Conservation (phyloP, 2,888 invertebrate species). For the Eupithecia subfuscata region DNA sequence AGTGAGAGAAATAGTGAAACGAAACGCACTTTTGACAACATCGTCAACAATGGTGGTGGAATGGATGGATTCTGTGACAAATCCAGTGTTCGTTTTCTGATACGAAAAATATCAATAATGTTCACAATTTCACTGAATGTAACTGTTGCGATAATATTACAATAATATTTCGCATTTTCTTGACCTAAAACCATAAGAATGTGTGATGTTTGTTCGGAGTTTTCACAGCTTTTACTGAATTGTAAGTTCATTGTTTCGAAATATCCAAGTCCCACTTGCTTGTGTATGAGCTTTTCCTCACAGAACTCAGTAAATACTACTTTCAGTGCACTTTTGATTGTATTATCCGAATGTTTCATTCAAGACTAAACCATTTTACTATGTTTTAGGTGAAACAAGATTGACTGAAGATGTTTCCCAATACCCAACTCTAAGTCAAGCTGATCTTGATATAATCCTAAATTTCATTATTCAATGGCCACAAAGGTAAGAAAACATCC, state of each 20-base stretch:
- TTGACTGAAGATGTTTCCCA: constrained; percentile 91
- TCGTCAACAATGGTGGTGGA: constrained; percentile 79
- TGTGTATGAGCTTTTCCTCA: constrained; percentile 49
- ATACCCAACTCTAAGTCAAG: constrained; percentile 88
- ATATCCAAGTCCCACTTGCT: constrained; percentile 62
- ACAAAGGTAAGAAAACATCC: constrained; percentile 86
- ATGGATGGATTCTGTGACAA: constrained; percentile 77
- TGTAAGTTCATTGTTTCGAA: constrained; percentile 83
- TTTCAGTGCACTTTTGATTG: constrained; percentile 22
- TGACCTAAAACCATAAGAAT: constrained; percentile 83
- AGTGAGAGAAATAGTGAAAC: constrained; percentile 36
- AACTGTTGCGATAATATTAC: constrained; percentile 73
- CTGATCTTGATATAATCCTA: constrained; percentile 92
- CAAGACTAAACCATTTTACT: constrained; percentile 20
- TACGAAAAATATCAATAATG: constrained; percentile 82
- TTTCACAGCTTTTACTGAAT: constrained; percentile 93
- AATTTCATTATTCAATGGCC: constrained; percentile 95
- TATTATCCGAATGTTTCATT: constrained; percentile 24
- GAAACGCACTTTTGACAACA: constrained; percentile 80
- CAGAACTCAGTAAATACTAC: constrained; percentile 39
- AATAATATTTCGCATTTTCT: constrained; percentile 73
- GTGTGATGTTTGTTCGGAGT: constrained; percentile 98
- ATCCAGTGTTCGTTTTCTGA: constrained; percentile 78
- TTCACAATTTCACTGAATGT: constrained; percentile 70
- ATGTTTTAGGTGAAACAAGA: constrained; percentile 91